Conservation (phyloP, 2,797 vertebrate genomes). For the Clarias laeviceps region DNA sequence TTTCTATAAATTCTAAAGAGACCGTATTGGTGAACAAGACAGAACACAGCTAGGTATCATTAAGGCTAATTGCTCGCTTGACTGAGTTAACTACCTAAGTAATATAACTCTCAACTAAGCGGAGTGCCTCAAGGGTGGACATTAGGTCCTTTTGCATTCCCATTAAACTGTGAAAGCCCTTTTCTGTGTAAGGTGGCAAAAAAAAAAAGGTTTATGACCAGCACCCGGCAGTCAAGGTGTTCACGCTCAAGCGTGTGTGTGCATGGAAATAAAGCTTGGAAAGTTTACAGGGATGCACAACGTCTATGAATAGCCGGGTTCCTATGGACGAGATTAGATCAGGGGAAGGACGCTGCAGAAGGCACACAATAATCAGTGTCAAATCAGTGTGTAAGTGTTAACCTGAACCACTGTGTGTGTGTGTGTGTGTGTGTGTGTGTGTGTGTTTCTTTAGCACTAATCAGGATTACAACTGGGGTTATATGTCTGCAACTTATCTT, state of each 20-base stretch:
- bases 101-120: not conserved
- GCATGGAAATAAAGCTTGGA: slow-evolving; percentile 52
- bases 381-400: not conserved
- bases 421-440: too few relatives aligned
- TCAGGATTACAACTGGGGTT: not conserved
- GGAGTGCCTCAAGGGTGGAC: slow-evolving; percentile 9
- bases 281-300: slow-evolving; percentile 55
- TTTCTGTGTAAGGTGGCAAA: not conserved
- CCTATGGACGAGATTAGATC: slow-evolving; percentile 76
- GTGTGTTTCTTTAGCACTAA: not conserved
- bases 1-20: not conserved
- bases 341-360: slow-evolving; percentile 57
- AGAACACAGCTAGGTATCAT: not conserved
- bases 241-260: slow-evolving; percentile 31
- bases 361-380: not conserved
- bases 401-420: too few relatives aligned
- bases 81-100: not conserved
- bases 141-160: slow-evolving; percentile 17
- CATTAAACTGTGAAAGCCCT: not conserved
- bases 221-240: not conserved
- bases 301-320: slow-evolving; percentile 81
- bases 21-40: not conserved
- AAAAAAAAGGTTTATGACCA: not conserved
- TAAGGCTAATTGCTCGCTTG: not conserved
- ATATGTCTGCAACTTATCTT: not conserved